Evolutionary conservation across 2,113 vertebrate genomes (phyloP).

Genomic region (Solea senegalensis): DNA sequence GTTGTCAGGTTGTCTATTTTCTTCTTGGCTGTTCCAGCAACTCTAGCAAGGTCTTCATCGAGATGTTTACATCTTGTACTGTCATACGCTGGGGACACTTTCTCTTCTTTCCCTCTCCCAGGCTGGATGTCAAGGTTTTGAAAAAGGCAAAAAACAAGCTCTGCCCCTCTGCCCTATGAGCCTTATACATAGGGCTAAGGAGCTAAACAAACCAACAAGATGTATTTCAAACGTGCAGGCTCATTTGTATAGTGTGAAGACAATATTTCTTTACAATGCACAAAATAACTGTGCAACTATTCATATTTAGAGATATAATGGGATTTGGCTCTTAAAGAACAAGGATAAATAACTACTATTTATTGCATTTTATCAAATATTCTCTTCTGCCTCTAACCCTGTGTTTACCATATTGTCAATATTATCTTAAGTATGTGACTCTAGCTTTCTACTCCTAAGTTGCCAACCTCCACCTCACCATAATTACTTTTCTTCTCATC

Average conservation of each 20-base stretch:
- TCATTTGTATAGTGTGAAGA: too few species aligned
- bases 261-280: too few species aligned
- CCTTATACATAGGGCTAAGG: not conserved
- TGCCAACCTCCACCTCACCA: conserved; percentile 35
- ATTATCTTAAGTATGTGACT: conserved; percentile 24
- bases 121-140: not conserved
- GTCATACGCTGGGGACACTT: not conserved
- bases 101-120: not conserved
- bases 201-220: not conserved
- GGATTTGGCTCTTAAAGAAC: conserved; percentile 3
- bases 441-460: conserved; percentile 20
- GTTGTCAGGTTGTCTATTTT: not conserved
- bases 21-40: not conserved
- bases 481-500: conserved; percentile 55
- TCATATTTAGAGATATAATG: not conserved
- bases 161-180: too few species aligned
- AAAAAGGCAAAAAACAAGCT: too few species aligned
- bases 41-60: not conserved
- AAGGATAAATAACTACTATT: conserved; percentile 2
- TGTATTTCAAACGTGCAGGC: too few species aligned
- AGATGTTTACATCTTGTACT: not conserved
- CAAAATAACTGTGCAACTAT: too few species aligned
- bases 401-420: conserved; percentile 37
- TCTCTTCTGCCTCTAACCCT: conserved; percentile 7
- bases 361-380: not conserved